These are phyloP conservation scores for Heliconius congener DNA, from an alignment of 1,140 invertebrate species.

Conservation along the genomic window DNA sequence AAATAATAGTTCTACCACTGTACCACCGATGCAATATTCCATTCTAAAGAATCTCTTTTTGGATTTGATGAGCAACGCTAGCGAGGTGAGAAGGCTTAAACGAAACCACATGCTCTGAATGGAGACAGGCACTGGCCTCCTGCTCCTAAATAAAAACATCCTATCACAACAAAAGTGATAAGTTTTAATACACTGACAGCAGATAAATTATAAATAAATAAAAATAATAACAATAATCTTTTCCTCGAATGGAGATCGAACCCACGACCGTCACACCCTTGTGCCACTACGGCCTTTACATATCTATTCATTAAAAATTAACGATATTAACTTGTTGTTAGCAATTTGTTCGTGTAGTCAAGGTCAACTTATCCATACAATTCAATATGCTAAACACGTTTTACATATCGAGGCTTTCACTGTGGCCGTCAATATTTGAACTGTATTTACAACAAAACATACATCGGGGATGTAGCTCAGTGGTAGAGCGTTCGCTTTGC, in stretches of 20 bases:
- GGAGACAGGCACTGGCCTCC: neutral
- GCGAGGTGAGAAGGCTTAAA: neutral
- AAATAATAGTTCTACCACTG: no score
- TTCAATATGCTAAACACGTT: no score
- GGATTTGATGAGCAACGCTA: no score
- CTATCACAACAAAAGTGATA: neutral
- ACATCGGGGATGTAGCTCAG: constrained; percentile 82
- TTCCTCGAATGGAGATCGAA: no score
- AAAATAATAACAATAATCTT: neutral
- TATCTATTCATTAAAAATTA: no score
- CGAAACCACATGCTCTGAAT: neutral
- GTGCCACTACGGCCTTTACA: no score
- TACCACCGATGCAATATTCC: no score
- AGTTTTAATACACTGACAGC: neutral
- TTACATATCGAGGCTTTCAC: neutral
- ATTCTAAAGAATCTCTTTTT: no score
- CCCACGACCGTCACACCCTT: no score
- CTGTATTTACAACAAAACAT: neutral
- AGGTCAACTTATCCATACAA: no score
- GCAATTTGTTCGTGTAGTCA: no score
- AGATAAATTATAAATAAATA: neutral
- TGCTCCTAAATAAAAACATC: neutral
- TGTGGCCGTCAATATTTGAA: neutral
- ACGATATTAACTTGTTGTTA: no score
- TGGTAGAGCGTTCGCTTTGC: constrained; percentile 96